These are phyloP conservation scores for Lithophane ornitopus DNA, from an alignment of 2,888 invertebrate genomes.

Conservation along the genomic window DNA sequence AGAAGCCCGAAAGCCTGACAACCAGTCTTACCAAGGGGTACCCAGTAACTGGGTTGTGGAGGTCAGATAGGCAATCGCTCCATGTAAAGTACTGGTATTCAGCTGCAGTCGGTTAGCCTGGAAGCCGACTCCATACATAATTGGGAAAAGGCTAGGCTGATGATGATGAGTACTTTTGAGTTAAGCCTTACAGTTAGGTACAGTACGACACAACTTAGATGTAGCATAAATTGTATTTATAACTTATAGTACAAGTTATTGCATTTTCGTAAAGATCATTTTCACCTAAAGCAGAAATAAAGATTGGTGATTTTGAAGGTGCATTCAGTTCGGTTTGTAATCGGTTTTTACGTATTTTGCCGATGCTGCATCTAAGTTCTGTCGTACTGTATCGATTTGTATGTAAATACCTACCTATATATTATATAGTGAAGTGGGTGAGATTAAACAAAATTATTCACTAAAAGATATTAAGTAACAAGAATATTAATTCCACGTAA, in stretches of 20 bases:
- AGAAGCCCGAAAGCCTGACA: not conserved
- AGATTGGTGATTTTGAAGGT: too few species aligned
- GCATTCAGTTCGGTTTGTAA: too few species aligned
- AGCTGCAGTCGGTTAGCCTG: not conserved
- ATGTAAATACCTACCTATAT: too few species aligned
- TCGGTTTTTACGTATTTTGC: too few species aligned
- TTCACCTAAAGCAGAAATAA: too few species aligned
- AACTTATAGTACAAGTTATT: too few species aligned
- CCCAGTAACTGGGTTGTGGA: not conserved
- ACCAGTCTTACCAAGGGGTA: not conserved
- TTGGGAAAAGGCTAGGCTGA: not conserved
- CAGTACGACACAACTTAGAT: too few species aligned
- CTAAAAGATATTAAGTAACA: not conserved
- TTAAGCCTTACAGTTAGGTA: not conserved
- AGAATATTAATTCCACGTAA: conserved; percentile 29
- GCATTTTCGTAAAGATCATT: too few species aligned
- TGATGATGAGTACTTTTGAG: not conserved
- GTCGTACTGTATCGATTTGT: too few species aligned
- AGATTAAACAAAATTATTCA: conserved; percentile 3
- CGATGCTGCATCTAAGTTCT: too few species aligned
- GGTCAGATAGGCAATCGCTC: not conserved
- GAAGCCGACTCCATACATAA: not conserved
- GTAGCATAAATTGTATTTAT: too few species aligned
- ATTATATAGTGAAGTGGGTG: not conserved
- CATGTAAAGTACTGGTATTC: not conserved